Evolutionary conservation across 2,113 vertebrate genomes (phyloP).

Genomic region (Chrysemys picta): DNA sequence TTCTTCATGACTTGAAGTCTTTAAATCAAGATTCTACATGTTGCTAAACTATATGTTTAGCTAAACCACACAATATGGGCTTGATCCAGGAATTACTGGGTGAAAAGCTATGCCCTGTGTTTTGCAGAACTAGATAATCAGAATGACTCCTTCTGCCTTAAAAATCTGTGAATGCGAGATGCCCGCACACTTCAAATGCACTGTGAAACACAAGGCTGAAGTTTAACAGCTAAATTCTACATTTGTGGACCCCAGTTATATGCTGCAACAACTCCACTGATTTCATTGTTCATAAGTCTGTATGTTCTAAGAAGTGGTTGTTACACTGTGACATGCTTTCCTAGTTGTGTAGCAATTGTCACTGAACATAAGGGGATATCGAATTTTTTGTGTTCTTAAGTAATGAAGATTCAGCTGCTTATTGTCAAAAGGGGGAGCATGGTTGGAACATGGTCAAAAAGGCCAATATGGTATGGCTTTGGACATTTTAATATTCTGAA

Average conservation of each 20-base stretch:
- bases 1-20: background rate
- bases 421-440: background rate
- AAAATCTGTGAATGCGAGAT: background rate
- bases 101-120: slow-evolving; percentile 40
- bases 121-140: background rate
- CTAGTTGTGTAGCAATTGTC: background rate
- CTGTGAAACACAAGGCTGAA: background rate
- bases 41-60: background rate
- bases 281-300: background rate
- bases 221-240: background rate
- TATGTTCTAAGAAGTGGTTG: background rate
- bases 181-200: fast-evolving
- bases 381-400: background rate
- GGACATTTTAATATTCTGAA: background rate
- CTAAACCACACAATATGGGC: background rate
- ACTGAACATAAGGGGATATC: background rate
- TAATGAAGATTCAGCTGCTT: background rate
- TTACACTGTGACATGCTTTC: background rate
- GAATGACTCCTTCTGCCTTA: background rate
- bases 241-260: background rate
- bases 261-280: background rate
- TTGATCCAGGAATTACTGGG: background rate
- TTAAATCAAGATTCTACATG: background rate
- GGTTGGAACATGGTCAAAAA: background rate
- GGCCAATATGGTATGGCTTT: background rate